Evolutionary conservation across 2,888 invertebrate species (phyloP).

Genomic region (Dryobotodes eremita): DNA sequence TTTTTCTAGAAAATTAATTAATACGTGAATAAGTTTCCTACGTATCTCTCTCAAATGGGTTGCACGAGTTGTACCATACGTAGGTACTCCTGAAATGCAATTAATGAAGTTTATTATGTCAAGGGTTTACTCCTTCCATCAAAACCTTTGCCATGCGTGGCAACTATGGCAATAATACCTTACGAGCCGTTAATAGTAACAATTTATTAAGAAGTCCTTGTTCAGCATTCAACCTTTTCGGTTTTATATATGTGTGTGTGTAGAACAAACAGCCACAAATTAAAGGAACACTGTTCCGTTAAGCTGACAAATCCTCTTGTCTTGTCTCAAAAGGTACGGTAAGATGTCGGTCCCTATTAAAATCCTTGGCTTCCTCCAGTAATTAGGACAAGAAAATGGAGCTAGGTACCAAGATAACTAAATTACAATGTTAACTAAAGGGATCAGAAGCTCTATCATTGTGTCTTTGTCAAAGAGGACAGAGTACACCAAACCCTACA

Average conservation of each 20-base stretch:
- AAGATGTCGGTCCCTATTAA: constrained; percentile 58
- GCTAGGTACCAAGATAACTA: constrained; percentile 49
- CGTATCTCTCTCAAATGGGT: too few relatives aligned
- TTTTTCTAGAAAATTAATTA: not conserved
- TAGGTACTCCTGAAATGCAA: not conserved
- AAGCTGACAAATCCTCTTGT: constrained; percentile 60
- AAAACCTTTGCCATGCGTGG: too few relatives aligned
- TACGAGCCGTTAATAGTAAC: constrained; percentile 6
- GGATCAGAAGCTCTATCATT: constrained; percentile 40
- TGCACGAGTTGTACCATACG: too few relatives aligned
- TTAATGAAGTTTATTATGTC: not conserved
- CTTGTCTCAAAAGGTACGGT: constrained; percentile 54
- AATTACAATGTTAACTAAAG: constrained; percentile 52
- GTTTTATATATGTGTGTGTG: not conserved
- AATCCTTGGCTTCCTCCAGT: constrained; percentile 57
- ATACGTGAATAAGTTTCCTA: not conserved
- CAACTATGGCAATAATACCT: not conserved
- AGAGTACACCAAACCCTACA: constrained; percentile 18
- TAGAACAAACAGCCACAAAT: constrained; percentile 42
- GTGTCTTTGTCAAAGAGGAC: constrained; percentile 13
- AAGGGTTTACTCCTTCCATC: too few relatives aligned
- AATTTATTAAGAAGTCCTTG: constrained; percentile 14
- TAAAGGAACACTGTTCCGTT: constrained; percentile 50
- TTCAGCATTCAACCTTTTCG: not conserved
- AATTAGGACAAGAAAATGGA: constrained; percentile 57